A percentile compares a stretch with the other conserved stretches of the same genome.
These are phyloP conservation scores for Acrocephalus kingi DNA, from an alignment of 2,113 vertebrate species.

Conservation along the genomic window DNA sequence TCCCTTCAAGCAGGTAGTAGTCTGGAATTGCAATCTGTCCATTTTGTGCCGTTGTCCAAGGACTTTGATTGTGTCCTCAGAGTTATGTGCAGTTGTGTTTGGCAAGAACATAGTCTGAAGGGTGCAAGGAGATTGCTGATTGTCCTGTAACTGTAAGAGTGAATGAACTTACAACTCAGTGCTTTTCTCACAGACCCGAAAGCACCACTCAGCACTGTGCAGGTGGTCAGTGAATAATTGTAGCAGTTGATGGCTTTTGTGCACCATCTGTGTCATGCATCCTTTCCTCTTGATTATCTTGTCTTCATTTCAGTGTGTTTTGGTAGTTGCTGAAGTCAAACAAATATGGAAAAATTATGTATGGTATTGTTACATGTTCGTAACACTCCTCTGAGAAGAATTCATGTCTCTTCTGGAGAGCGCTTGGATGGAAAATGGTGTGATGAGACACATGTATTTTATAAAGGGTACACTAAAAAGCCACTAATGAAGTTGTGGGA, in stretches of 20 bases:
- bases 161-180: fast-evolving
- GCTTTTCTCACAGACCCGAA: not conserved
- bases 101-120: not conserved
- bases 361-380: not conserved
- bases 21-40: not conserved
- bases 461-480: not conserved
- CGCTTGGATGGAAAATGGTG: not conserved
- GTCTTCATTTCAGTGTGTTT: not conserved
- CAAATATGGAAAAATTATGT: not conserved
- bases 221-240: not conserved
- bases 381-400: not conserved
- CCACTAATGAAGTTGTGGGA: not conserved
- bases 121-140: not conserved
- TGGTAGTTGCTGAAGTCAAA: not conserved
- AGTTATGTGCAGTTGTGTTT: fast-evolving
- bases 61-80: not conserved
- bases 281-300: conserved; percentile 2
- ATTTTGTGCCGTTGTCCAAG: not conserved
- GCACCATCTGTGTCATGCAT: not conserved
- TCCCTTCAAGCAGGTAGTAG: not conserved
- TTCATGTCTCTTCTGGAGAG: not conserved
- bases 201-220: not conserved
- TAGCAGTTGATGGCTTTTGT: not conserved
- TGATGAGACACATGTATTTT: not conserved
- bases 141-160: not conserved